Conservation (phyloP, 1,140 invertebrate genomes). For the Caenorhabditis brenneri region DNA sequence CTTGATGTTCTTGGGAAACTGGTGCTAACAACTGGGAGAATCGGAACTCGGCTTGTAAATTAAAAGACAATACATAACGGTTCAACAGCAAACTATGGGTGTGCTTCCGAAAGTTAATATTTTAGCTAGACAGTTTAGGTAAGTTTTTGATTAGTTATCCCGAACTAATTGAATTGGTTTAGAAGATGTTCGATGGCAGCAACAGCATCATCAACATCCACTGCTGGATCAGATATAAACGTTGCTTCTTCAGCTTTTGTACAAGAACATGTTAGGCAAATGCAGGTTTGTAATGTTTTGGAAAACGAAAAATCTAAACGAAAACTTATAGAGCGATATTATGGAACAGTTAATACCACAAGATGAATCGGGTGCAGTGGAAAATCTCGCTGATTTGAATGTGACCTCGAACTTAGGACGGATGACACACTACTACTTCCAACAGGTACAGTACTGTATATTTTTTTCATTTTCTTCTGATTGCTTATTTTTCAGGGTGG, state of each 20-base stretch:
- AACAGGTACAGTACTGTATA: background rate
- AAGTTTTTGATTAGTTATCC: background rate
- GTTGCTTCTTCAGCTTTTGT: background rate
- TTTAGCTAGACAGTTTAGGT: background rate
- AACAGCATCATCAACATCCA: background rate
- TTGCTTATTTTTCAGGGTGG: conserved; percentile 65
- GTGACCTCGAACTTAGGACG: conserved; percentile 59
- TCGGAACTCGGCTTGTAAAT: background rate
- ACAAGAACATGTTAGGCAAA: conserved; percentile 33
- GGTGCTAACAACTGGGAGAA: background rate
- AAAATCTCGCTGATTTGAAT: conserved; percentile 34
- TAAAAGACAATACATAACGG: background rate
- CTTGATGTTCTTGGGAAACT: too few species aligned
- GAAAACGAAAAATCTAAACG: background rate
- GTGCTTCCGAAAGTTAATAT: conserved; percentile 7
- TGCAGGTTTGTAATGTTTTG: background rate
- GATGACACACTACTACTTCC: conserved; percentile 69
- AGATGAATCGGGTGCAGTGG: background rate
- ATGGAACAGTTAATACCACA: conserved; percentile 30
- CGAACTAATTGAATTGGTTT: background rate
- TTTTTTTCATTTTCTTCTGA: background rate
- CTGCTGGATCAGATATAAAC: background rate
- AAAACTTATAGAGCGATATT: background rate
- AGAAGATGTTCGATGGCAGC: conserved; percentile 22
- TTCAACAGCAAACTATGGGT: background rate